Conservation (phyloP, 2,888 invertebrate genomes). For the Salticus scenicus region DNA sequence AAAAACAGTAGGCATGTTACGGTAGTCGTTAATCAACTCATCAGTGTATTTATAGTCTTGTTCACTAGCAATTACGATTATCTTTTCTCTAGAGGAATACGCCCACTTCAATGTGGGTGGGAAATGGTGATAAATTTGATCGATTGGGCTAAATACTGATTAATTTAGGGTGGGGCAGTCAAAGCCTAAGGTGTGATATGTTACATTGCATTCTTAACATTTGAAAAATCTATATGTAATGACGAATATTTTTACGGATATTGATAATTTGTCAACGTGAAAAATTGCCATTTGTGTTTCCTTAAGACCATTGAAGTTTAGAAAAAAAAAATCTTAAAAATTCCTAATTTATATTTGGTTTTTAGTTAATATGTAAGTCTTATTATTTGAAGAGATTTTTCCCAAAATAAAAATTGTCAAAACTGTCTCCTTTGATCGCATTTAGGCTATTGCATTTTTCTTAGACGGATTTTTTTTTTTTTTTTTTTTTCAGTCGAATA, state of each 20-base stretch:
- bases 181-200: background rate
- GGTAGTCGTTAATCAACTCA: background rate
- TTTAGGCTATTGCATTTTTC: no score
- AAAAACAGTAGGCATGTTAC: background rate
- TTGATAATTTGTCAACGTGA: no score
- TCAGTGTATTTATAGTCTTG: background rate
- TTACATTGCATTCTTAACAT: background rate
- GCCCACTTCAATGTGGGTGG: slow-evolving; percentile 8
- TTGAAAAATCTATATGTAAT: background rate
- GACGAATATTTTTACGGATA: background rate
- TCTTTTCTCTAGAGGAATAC: background rate
- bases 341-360: no score
- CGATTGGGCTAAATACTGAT: background rate
- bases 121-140: background rate
- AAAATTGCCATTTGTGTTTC: no score
- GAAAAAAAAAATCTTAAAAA: no score
- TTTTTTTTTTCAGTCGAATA: no score
- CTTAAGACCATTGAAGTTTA: no score
- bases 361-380: no score
- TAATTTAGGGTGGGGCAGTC: background rate
- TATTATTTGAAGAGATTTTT: no score
- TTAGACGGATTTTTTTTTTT: no score
- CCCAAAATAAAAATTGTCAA: no score
- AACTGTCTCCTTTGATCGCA: no score
- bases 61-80: background rate